Percentiles rank a stretch among this genome's conserved stretches.
phyloP scores from a whole-genome alignment of 2,113 vertebrate genomes.

The Dasyornis broadbenti region DNA sequence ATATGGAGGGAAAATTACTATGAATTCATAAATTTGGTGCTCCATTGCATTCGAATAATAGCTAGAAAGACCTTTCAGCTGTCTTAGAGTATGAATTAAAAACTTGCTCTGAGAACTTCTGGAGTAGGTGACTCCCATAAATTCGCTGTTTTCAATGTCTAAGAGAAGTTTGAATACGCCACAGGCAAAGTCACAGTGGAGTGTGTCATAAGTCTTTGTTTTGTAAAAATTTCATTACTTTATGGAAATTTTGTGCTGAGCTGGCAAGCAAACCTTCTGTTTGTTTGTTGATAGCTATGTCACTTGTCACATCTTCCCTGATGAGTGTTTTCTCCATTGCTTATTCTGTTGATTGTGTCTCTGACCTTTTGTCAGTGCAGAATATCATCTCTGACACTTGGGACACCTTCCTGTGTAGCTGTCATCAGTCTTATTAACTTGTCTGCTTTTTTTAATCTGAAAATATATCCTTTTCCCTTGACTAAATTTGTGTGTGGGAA shows the following conservation, averaged over 20 bases:
- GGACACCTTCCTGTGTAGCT: background rate
- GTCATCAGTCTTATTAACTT: background rate
- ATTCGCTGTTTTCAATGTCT: background rate
- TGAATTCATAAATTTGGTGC: background rate
- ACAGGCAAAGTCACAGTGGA: background rate
- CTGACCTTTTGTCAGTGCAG: background rate
- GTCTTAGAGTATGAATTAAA: background rate
- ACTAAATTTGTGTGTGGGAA: background rate
- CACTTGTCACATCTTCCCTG: background rate
- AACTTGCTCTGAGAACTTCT: background rate
- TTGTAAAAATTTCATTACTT: background rate
- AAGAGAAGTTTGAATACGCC: background rate
- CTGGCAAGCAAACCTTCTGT: background rate
- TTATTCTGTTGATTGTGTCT: background rate
- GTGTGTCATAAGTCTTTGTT: background rate
- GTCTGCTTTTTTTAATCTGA: background rate
- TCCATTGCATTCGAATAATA: background rate
- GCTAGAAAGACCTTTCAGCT: conserved; percentile 1
- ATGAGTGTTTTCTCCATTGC: background rate
- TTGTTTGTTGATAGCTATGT: background rate
- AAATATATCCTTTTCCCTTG: background rate
- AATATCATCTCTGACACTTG: background rate
- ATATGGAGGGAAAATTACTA: background rate
- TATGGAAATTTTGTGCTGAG: background rate
- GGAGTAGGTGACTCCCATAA: background rate